A percentile compares a stretch with the other conserved stretches of the same genome.
phyloP scores from a whole-genome alignment of 2,888 invertebrate genomes.

The Tethea ocularis region DNA sequence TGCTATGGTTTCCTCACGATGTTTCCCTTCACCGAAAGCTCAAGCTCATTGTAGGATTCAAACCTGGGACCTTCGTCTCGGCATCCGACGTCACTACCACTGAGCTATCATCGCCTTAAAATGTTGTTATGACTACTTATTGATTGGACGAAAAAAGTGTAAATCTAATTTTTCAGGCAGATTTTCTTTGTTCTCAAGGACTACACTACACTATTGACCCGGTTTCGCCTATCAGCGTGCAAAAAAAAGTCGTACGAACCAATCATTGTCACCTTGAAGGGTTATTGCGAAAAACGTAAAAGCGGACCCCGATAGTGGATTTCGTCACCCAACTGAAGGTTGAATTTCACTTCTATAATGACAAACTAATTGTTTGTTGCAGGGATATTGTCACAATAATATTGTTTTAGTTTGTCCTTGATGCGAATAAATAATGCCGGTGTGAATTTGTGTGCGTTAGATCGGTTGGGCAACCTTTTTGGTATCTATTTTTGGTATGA shows the following conservation, averaged over 20 bases:
- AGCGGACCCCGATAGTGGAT: slow-evolving; percentile 47
- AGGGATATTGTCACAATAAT: slow-evolving; percentile 18
- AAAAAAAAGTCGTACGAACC: slow-evolving; percentile 43
- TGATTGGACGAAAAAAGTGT: not conserved
- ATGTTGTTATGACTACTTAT: too few relatives aligned
- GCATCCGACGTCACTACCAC: too few relatives aligned
- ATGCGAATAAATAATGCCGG: not conserved
- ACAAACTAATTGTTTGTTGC: slow-evolving; percentile 37
- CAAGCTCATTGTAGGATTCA: too few relatives aligned
- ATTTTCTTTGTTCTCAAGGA: slow-evolving; percentile 40
- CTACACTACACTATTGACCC: slow-evolving; percentile 47
- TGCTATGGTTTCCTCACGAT: too few relatives aligned
- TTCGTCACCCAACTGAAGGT: slow-evolving; percentile 54
- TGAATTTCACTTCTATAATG: slow-evolving; percentile 63
- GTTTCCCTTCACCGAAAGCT: too few relatives aligned
- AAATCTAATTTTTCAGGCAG: not conserved
- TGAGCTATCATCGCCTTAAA: too few relatives aligned
- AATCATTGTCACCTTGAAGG: slow-evolving; percentile 66
- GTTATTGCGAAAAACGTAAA: slow-evolving; percentile 70
- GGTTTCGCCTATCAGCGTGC: slow-evolving; percentile 46
- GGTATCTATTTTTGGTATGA: not conserved
- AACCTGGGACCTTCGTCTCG: too few relatives aligned
- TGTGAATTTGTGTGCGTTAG: not conserved
- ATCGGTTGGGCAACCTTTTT: not conserved
- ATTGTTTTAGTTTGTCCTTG: slow-evolving; percentile 4